Conservation (phyloP, 1,140 invertebrate genomes). For the Trachelipus rathkii region DNA sequence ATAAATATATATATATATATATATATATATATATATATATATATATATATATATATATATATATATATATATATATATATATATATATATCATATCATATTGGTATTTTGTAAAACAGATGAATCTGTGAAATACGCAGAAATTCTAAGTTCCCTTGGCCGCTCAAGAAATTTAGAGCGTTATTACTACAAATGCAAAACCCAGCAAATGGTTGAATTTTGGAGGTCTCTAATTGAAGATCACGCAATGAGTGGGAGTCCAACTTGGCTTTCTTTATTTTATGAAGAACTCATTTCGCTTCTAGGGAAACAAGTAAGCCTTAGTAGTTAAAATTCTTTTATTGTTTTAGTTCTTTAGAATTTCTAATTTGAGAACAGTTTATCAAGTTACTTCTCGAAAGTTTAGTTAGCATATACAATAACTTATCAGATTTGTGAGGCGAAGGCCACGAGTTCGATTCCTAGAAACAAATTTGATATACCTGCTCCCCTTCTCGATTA, state of each 20-base stretch:
- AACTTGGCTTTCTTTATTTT: background rate
- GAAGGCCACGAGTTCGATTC: too few relatives aligned
- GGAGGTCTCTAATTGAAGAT: background rate
- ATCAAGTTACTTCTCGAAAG: too few relatives aligned
- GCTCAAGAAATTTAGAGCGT: background rate
- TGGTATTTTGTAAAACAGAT: background rate
- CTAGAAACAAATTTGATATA: too few relatives aligned
- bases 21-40: slow-evolving; percentile 1
- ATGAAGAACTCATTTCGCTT: background rate
- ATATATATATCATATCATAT: slow-evolving; percentile 2
- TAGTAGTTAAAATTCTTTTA: too few relatives aligned
- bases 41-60: background rate
- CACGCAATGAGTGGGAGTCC: background rate
- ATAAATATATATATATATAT: slow-evolving; percentile 15
- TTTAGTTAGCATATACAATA: too few relatives aligned
- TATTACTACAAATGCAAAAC: background rate
- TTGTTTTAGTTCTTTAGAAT: too few relatives aligned
- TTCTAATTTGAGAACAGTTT: too few relatives aligned
- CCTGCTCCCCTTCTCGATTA: too few relatives aligned
- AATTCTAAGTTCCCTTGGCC: background rate
- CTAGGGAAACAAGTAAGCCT: background rate
- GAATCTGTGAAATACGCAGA: background rate
- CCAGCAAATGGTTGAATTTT: background rate
- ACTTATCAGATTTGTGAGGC: too few relatives aligned
- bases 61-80: slow-evolving; percentile 16